Percentiles rank a stretch among this genome's conserved stretches.
phyloP scores from a whole-genome alignment of 2,888 invertebrate species.

The Scaptomyza tumidula region DNA sequence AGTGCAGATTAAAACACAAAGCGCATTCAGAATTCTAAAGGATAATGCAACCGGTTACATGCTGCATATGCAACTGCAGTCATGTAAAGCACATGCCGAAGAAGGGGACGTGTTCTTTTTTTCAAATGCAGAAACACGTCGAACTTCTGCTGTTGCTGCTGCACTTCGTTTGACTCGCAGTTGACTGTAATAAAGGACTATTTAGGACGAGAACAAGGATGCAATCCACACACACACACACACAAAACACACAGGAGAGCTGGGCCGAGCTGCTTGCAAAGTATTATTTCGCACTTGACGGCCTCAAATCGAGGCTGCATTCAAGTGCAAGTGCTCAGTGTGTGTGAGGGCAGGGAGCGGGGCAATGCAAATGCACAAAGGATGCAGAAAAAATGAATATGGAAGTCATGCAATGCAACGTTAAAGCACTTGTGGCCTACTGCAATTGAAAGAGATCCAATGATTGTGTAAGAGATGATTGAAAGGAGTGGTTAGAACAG shows the following conservation, averaged over 20 bases:
- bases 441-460: constrained; percentile 18
- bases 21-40: constrained; percentile 67
- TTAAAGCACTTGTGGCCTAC: constrained; percentile 30
- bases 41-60: constrained; percentile 72
- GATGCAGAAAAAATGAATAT: constrained; percentile 7
- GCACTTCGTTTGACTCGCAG: constrained; percentile 77
- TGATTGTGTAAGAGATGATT: not conserved
- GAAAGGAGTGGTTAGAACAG: not conserved
- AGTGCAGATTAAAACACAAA: constrained; percentile 66
- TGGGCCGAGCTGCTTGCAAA: constrained; percentile 29
- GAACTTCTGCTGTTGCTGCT: constrained; percentile 37
- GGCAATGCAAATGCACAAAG: constrained; percentile 37
- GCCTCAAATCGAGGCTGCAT: constrained; percentile 57
- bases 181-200: constrained; percentile 82
- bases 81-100: not conserved
- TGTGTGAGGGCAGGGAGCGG: constrained; percentile 21
- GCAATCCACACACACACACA: constrained; percentile 40
- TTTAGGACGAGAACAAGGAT: constrained; percentile 60
- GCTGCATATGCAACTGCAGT: constrained; percentile 70
- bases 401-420: constrained; percentile 32
- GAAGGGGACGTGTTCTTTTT: constrained; percentile 10
- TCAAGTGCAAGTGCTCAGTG: constrained; percentile 55
- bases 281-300: constrained; percentile 71
- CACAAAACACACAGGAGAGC: constrained; percentile 2
- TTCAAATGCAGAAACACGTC: constrained; percentile 67